Base-by-base conservation (phyloP, 1,140 invertebrate species). In the Parasteatoda tepidariorum region DNA sequence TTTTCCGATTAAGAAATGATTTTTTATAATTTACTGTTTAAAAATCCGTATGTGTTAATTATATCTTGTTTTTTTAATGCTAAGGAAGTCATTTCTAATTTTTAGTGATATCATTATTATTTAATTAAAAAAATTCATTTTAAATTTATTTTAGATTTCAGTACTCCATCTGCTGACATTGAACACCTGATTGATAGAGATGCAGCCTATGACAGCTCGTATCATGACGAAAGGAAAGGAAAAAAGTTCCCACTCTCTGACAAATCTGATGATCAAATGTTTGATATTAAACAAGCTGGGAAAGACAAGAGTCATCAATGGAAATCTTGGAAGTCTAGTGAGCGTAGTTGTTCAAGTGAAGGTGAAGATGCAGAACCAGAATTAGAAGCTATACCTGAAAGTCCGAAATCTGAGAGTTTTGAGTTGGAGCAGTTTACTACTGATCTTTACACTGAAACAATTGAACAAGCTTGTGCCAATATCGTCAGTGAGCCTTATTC, bases 361-460 rank as follows among this genome's bases (percentile, higher is more conserved):
- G 93, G 92, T 74, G 94, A 96, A 88, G 95, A 95, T 86, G 93
- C 93, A 7, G 95, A 96, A 89, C 94, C 94, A 30, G 95, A 96
- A 88, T 89, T 96, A 86, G 94, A 95, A 83, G 94, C 93, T 79
- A 96, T 96, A 88, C 94, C 94, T 38, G 95, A 96, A 90, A 94
- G 94, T 89, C 94, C 95, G 87, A 93, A 94, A 88, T 95, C 94
- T 31, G 94, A 95, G 86, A 94, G 75, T 59, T 93, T 88, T 94
- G 94, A 38, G 90, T 94, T 61, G 93, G 94, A 87, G 93, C 92
- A 71, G 92, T 68, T 81, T 38, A n/a, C 31, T 6, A 41, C 78
- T 28, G 85, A 85, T 38, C 30, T 85, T 22, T 62, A 55, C 13
- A 7, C 67, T 13, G 57, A 41, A 18, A 26, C n/a, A 48, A 15